Base-by-base conservation (phyloP, 2,888 invertebrate species). In the Chironomus tentans region DNA sequence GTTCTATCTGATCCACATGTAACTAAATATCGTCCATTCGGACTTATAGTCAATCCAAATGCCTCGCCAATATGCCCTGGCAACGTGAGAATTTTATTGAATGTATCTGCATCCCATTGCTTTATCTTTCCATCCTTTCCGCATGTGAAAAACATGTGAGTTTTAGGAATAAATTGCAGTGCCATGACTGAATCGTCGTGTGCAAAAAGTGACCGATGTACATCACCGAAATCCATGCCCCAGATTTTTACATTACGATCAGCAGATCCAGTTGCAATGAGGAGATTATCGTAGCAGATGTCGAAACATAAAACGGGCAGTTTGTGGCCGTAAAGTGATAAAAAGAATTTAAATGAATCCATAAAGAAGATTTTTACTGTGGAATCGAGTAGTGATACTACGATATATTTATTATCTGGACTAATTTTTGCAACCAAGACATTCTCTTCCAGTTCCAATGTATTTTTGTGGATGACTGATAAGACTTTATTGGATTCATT, bases 211-310 rank as follows among this genome's bases (percentile, higher is more conserved):
- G 97, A 97, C 80, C 90, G 90, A 85, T 97, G 98, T 80, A 97
- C 98, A 83, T 99, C 97, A n/a, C 98, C 98, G 83, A 97, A 98
- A 84, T 98, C 97, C 85, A 98, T 88, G 48, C 98, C 98, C 98
- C 98, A 99, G 78, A 99, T 91, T 86, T 98, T 97, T 38, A 98
- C 89, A 82, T 95, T 97, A 61, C 97, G 89, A 85, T 99, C 99
- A 0, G 94, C 93, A 2, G 98, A 97, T 6, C 98, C 98, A 0
- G 98, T 97, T 10, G 91, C 94, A 78, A 98, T 92, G 24, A 98
- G 82, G 10, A 89, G 88, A 0, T 92, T 92, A 82, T 96, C 96
- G 79, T 91, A 91, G 13, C 95, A 95, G 77, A 98, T 95, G 82
- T 98, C 98, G 87, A 98, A 87, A 80, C 94, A 94, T 0, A 94